Percentiles rank a stretch among this genome's conserved stretches.
These are phyloP conservation scores for Aporophyla lueneburgensis DNA, from an alignment of 2,888 invertebrate genomes.

Conservation along the genomic window DNA sequence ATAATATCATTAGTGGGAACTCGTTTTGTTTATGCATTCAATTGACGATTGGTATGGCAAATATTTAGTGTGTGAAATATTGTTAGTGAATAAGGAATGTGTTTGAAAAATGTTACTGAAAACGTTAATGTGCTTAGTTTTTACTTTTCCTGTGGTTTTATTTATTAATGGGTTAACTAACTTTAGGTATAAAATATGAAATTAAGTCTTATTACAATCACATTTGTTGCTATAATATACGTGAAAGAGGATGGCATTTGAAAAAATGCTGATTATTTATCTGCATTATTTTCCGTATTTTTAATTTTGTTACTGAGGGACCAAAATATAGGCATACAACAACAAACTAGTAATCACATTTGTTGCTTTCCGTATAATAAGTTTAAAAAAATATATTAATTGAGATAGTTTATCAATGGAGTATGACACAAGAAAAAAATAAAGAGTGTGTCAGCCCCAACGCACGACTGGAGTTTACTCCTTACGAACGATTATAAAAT, in stretches of 20 bases:
- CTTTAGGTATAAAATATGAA: not conserved
- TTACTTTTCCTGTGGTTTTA: not conserved
- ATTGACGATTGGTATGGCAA: slow-evolving; percentile 17
- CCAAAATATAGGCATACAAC: not conserved
- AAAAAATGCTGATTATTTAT: no score
- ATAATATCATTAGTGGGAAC: slow-evolving; percentile 61
- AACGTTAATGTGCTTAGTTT: no score
- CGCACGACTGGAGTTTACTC: no score
- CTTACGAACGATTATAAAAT: no score
- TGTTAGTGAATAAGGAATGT: not conserved
- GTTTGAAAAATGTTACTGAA: not conserved
- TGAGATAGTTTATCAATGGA: not conserved
- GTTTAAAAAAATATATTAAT: not conserved
- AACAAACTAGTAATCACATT: not conserved
- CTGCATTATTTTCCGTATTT: not conserved
- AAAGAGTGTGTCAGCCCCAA: no score
- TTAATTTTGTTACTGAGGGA: not conserved
- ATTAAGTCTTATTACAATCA: not conserved
- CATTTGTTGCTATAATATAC: not conserved
- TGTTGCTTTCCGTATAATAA: not conserved
- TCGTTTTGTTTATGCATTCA: slow-evolving; percentile 41
- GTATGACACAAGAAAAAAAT: no score
- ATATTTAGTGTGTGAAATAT: not conserved
- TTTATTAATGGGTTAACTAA: not conserved
- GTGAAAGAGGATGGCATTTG: not conserved